Base-by-base conservation (phyloP, 2,888 invertebrate genomes). In the Parnassius apollo region DNA sequence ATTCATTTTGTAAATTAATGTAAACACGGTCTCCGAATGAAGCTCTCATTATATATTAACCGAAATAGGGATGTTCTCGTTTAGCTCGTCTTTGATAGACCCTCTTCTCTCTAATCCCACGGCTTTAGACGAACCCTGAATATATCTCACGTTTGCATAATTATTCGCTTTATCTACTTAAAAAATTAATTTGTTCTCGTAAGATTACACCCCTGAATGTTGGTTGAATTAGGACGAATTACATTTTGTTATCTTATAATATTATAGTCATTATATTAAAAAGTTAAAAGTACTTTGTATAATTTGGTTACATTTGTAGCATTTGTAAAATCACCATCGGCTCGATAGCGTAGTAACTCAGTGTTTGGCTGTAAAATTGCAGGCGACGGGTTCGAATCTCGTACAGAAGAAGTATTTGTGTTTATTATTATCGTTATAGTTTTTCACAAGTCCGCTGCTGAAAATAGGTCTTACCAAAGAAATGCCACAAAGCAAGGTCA, bases 21-120 rank as follows among this genome's bases (percentile, higher is more conserved):
- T 86, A 88, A 89, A 88, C 88, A 88, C 75, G 77, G 73, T 76
- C 76, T 81, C 83, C 82, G 82, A 83, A 80, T 75, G 76, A 74
- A 75, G 71, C 76, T 77, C 81, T 86, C 86, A 88, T 90, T 90
- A 89, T 80, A 82, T 87, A 89, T 90, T 89, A 86, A 89, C 87
- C 85, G 76, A 82, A 75, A 72, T 67, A 78, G 83, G 82, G 86
- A 82, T 81, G 81, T 78, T 77, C 75, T 70, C 73, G 73, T 78
- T 78, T 78, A 73, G 73, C 75, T 82, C 77, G 79, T 77, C 84
- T 87, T 86, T 85, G 83, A 86, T 85, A 80, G 75, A 72, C 84
- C 86, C 85, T 82, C 77, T 74, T 75, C 72, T 71, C 68, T 75
- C 77, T 85, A 85, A 89, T 83, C 85, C 75, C 63, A 35, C 42